phyloP scores from a whole-genome alignment of 2,797 vertebrate species.

The Phrynocephalus guinanensis region DNA sequence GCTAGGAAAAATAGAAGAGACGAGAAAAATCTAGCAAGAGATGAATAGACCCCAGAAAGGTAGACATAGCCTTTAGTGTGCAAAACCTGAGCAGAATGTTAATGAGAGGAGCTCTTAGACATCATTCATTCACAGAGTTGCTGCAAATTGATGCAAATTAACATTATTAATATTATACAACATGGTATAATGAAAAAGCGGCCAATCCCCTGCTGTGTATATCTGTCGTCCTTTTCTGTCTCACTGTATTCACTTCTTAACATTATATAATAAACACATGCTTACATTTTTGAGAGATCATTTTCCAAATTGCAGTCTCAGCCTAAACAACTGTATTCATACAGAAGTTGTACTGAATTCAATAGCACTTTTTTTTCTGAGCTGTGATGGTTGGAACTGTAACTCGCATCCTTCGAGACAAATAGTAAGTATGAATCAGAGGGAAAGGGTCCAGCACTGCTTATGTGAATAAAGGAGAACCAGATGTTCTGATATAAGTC shows the following conservation, averaged over 20 bases:
- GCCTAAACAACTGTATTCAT: not conserved
- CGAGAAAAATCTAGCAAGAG: no score
- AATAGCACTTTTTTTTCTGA: not conserved
- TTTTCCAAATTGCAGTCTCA: constrained; percentile 31
- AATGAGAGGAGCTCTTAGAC: no score
- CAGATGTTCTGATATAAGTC: constrained; percentile 57
- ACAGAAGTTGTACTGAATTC: not conserved
- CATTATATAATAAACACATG: not conserved
- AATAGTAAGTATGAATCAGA: constrained; percentile 26
- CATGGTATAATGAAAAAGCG: not conserved
- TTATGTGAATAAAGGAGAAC: constrained; percentile 53
- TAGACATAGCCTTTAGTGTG: no score
- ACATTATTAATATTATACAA: not conserved
- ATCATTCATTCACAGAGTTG: no score
- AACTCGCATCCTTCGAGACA: not conserved
- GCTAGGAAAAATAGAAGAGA: no score
- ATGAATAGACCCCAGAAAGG: no score
- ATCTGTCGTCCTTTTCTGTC: not conserved
- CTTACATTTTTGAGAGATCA: constrained; percentile 32
- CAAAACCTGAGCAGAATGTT: no score
- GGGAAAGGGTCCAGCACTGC: not conserved
- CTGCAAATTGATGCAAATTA: no score
- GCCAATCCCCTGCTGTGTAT: not conserved
- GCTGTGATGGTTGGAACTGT: not conserved
- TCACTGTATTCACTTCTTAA: not conserved